Percentiles rank a stretch among this genome's conserved stretches.
Evolutionary conservation across 2,113 vertebrate genomes (phyloP).

Genomic region (Butorides virescens): DNA sequence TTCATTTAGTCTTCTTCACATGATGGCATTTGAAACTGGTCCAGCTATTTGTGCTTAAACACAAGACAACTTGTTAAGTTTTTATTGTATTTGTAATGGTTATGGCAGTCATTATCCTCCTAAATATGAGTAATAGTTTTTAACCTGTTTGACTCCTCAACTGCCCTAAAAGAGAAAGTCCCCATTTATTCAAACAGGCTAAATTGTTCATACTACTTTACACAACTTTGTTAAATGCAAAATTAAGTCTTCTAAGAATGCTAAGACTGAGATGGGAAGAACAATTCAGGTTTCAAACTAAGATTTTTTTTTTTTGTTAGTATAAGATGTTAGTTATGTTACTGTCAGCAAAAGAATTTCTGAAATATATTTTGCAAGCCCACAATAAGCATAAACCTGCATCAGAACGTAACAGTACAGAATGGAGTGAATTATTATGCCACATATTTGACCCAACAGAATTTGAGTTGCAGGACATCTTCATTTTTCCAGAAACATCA

Average conservation of each 20-base stretch:
- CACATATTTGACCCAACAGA: not conserved
- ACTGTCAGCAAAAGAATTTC: not conserved
- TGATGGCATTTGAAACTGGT: not conserved
- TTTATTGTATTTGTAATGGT: not conserved
- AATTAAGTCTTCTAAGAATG: not conserved
- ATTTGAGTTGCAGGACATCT: not conserved
- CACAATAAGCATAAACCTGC: not conserved
- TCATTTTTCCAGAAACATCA: not conserved
- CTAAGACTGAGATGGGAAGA: not conserved
- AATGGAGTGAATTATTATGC: not conserved
- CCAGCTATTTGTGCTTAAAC: not conserved
- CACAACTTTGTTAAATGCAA: not conserved
- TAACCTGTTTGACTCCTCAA: not conserved
- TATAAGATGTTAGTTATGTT: not conserved
- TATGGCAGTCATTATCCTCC: not conserved
- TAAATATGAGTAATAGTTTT: not conserved
- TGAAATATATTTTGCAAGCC: not conserved
- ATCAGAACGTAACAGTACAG: not conserved
- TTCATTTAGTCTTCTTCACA: not conserved
- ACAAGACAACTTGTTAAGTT: not conserved
- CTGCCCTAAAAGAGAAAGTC: not conserved
- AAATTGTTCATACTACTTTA: not conserved
- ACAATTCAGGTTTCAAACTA: not conserved
- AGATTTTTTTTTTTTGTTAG: not conserved
- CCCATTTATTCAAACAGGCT: not conserved